phyloP scores from a whole-genome alignment of 1,140 invertebrate genomes.

The Linepithema humile region DNA sequence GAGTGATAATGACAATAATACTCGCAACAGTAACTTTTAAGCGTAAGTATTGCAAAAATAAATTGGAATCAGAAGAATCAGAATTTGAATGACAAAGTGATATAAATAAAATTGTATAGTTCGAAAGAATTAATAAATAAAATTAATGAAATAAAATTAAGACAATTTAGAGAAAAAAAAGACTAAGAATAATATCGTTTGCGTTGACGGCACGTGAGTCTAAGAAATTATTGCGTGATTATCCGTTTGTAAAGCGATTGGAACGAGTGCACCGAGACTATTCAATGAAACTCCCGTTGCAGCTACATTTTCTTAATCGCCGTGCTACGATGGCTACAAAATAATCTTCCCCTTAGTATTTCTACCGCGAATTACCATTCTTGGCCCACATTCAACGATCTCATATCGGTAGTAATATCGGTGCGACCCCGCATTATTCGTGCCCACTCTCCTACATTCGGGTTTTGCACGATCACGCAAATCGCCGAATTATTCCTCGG shows the following conservation, averaged over 20 bases:
- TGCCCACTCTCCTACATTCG: constrained; percentile 1
- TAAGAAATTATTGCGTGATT: constrained; percentile 36
- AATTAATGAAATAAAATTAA: background rate
- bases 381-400: constrained; percentile 67
- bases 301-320: constrained; percentile 50
- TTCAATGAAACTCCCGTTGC: background rate
- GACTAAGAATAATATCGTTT: background rate
- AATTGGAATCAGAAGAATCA: background rate
- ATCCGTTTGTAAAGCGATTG: constrained; percentile 39
- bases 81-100: background rate
- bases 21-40: background rate
- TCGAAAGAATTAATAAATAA: too few species aligned
- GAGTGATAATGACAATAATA: background rate
- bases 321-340: constrained; percentile 30
- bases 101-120: background rate
- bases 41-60: background rate
- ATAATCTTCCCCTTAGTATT: constrained; percentile 64
- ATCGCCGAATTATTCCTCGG: constrained; percentile 68
- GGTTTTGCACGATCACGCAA: constrained; percentile 67
- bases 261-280: constrained; percentile 3
- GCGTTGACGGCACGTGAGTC: background rate
- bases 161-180: constrained; percentile 11
- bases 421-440: constrained; percentile 51
- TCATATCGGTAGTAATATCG: constrained; percentile 68
- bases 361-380: constrained; percentile 63